A percentile compares a stretch with the other conserved stretches of the same genome.
These are phyloP conservation scores for Cenopis cana DNA, from an alignment of 2,888 invertebrate species.

Conservation along the genomic window DNA sequence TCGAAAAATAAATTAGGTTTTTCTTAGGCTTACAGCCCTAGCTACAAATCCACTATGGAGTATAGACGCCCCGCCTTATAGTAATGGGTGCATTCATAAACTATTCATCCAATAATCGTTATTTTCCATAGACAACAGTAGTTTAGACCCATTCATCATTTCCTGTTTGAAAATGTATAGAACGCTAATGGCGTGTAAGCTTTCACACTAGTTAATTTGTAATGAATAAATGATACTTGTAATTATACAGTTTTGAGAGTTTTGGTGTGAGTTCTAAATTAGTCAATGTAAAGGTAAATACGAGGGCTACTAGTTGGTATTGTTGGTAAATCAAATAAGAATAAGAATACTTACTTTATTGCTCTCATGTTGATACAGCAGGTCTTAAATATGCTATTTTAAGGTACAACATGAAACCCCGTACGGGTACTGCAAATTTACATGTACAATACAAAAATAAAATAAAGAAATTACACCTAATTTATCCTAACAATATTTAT, in stretches of 20 bases:
- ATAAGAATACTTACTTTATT: too few relatives aligned
- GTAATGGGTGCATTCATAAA: slow-evolving; percentile 34
- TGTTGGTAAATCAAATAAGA: too few relatives aligned
- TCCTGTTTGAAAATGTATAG: slow-evolving; percentile 27
- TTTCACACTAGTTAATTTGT: slow-evolving; percentile 32
- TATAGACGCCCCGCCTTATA: not conserved
- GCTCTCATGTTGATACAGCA: too few relatives aligned
- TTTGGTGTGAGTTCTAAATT: not conserved
- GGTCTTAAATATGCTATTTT: too few relatives aligned
- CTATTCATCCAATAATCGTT: slow-evolving; percentile 37
- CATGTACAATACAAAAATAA: too few relatives aligned
- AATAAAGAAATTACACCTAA: too few relatives aligned
- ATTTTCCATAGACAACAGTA: slow-evolving; percentile 34
- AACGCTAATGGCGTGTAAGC: slow-evolving; percentile 13
- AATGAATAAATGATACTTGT: not conserved
- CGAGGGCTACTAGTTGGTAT: too few relatives aligned
- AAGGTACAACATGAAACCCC: too few relatives aligned
- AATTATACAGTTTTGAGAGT: not conserved
- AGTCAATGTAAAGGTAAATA: too few relatives aligned
- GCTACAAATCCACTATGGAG: not conserved
- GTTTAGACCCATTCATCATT: slow-evolving; percentile 34
- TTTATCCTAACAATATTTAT: too few relatives aligned
- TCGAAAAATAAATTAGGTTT: not conserved
- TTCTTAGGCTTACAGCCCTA: slow-evolving; percentile 10
- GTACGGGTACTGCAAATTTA: too few relatives aligned